Percentiles rank a stretch among this genome's conserved stretches.
Evolutionary conservation across 2,797 vertebrate species (phyloP).

Genomic region (Fringilla coelebs): DNA sequence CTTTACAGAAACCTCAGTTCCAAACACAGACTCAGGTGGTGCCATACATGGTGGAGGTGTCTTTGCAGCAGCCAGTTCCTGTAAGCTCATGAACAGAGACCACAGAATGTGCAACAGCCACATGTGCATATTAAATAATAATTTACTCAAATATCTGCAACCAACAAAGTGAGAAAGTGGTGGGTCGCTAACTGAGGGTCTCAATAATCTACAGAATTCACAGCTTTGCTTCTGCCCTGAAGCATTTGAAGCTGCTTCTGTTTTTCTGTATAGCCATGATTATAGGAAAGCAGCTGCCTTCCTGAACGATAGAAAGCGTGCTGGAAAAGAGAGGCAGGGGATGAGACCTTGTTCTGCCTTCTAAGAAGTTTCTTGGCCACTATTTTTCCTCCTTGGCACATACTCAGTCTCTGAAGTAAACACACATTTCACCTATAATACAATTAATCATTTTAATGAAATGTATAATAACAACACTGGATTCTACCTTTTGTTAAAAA

Average conservation of each 20-base stretch:
- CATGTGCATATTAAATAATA: background rate
- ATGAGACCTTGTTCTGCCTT: background rate
- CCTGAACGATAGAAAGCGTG: background rate
- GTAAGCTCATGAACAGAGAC: background rate
- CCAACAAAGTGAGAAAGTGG: background rate
- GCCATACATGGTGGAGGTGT: background rate
- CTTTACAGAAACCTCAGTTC: constrained; percentile 30
- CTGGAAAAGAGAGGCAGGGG: background rate
- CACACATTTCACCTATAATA: background rate
- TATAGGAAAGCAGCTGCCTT: background rate
- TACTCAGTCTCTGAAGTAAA: background rate
- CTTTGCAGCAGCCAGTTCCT: background rate
- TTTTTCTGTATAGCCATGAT: background rate
- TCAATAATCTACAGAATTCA: background rate
- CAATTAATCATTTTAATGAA: background rate
- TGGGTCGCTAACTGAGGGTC: background rate
- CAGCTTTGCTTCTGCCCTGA: background rate
- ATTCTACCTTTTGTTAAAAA: background rate
- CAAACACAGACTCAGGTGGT: background rate
- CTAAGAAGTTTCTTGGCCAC: background rate
- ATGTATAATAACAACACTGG: background rate
- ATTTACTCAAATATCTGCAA: background rate
- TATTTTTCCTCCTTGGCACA: background rate
- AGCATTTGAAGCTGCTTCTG: background rate
- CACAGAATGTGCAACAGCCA: background rate